phyloP scores from a whole-genome alignment of 2,797 vertebrate genomes.

The Psittacula echo region DNA sequence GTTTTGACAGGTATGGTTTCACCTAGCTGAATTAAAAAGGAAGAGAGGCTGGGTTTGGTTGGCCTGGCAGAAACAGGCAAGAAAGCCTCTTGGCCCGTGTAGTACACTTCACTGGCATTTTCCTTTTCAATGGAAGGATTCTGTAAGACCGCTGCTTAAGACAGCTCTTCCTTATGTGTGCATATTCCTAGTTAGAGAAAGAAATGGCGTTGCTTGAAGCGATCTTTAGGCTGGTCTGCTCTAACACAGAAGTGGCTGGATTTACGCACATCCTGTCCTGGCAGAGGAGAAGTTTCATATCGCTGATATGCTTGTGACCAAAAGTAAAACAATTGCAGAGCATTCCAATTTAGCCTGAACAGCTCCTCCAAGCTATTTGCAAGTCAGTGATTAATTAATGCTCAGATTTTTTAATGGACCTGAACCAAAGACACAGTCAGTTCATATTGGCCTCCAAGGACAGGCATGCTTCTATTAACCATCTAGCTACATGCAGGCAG shows the following conservation, averaged over 20 bases:
- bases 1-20: slow-evolving; percentile 2
- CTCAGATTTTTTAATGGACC: slow-evolving; percentile 55
- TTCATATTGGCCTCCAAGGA: slow-evolving; percentile 55
- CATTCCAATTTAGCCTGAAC: slow-evolving; percentile 2
- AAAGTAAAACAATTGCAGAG: slow-evolving; percentile 39
- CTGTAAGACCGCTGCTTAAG: slow-evolving; percentile 32
- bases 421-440: slow-evolving; percentile 46
- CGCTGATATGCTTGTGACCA: neutral
- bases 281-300: slow-evolving; percentile 10
- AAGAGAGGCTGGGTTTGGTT: slow-evolving; percentile 1
- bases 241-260: neutral
- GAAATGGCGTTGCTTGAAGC: slow-evolving; percentile 62
- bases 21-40: slow-evolving; percentile 9
- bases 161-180: slow-evolving; percentile 53
- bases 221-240: neutral
- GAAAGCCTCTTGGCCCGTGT: neutral
- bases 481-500: neutral
- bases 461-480: slow-evolving; percentile 22
- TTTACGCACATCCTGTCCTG: neutral
- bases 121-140: slow-evolving; percentile 21
- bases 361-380: slow-evolving; percentile 39
- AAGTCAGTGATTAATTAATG: slow-evolving; percentile 68
- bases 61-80: neutral
- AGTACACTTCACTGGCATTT: neutral
- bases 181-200: slow-evolving; percentile 52